Evolutionary conservation across 2,888 invertebrate genomes (phyloP).

Genomic region (Amphimallon solstitiale): DNA sequence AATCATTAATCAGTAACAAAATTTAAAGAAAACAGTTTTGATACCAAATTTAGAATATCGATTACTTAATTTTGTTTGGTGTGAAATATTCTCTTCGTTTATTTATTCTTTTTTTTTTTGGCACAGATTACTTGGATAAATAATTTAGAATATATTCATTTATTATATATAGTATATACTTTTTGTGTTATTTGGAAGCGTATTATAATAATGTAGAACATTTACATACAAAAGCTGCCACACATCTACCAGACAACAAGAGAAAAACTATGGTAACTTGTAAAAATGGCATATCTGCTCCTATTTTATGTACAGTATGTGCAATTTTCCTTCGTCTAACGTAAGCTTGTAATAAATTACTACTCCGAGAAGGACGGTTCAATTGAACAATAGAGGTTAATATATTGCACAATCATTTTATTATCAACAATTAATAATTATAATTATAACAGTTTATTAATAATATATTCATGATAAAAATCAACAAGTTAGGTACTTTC

Average conservation of each 20-base stretch:
- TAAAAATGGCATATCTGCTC: slow-evolving; percentile 32
- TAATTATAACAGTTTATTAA: background rate
- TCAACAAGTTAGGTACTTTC: too few relatives aligned
- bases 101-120: slow-evolving; percentile 17
- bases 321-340: too few relatives aligned
- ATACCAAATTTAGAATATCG: slow-evolving; percentile 7
- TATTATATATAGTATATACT: background rate
- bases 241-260: slow-evolving; percentile 25
- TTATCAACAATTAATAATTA: background rate
- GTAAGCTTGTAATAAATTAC: slow-evolving; percentile 1
- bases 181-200: slow-evolving; percentile 31
- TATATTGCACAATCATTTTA: background rate
- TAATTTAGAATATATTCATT: slow-evolving; percentile 37
- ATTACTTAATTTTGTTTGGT: background rate
- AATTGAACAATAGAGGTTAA: background rate
- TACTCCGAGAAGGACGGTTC: background rate
- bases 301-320: slow-evolving; percentile 1
- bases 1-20: background rate
- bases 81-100: slow-evolving; percentile 6
- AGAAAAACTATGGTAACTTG: slow-evolving; percentile 31
- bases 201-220: slow-evolving; percentile 20
- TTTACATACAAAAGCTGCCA: slow-evolving; percentile 30
- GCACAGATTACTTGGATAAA: slow-evolving; percentile 31
- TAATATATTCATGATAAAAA: background rate
- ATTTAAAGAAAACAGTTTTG: background rate